Evolutionary conservation across 1,140 invertebrate species (phyloP), one percentile per base, ranked within the genome.

Genomic region (Solenopsis fugax): DNA sequence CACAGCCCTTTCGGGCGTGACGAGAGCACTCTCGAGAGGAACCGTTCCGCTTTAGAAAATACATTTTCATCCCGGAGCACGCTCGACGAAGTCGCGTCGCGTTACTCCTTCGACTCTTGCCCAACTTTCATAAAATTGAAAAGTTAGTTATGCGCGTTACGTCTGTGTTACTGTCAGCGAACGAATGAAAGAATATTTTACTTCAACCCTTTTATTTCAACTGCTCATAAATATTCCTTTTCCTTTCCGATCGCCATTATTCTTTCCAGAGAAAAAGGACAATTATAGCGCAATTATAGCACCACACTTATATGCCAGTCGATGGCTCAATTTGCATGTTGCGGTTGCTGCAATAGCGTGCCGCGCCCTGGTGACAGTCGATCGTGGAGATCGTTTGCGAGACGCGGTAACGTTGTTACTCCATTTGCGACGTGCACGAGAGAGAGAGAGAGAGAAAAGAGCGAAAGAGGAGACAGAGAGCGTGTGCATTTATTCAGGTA

Each of bases 401-500:
- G 34, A 69, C 12, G 13, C 41, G 65, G 45, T 69, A 71, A 37
- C 62, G 58, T 24, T n/a, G 65, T 69, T 69, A 60, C 34, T 71
- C 45, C 58, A 16, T 54, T 75, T 21, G n/a, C 54, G 58, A 75
- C 1, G 54, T 34, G 56, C 54, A 13, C 12, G 34, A 56, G 54
- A 50, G 37, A 29, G 50, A 16, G 48, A 16, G 6, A 76, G 34
- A 54, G 54, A 54, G 75, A 71, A 18, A 24, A 50, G 34, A n/a
- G 37, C 37, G 4, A 41, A 50, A 18, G 21, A 16, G 41, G 7
- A 71, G 24, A 56, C 24, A 62, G 76, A 67, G 12, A 34, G 13
- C 6, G n/a, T 18, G 24, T 58, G 76, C 82, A 80, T 64, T 81
- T 88, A 85, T 90, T 64, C 72, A 60, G 75, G 84, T 65, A 56